A percentile compares a stretch with the other conserved stretches of the same genome.
Conservation (phyloP, 2,113 vertebrate species). For the Eulemur rufifrons region DNA sequence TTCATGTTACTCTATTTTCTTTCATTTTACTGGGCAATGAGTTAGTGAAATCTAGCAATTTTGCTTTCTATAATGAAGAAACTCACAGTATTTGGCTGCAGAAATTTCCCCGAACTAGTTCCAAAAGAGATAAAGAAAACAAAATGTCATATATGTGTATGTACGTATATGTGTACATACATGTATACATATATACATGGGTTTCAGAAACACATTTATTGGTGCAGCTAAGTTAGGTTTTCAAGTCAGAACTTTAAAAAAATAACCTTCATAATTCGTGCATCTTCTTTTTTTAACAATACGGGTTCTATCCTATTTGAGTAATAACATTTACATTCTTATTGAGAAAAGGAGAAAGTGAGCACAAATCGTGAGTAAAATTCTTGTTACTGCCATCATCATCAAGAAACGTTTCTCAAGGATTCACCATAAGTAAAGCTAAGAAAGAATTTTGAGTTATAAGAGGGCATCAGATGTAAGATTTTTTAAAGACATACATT, state of each 20-base stretch:
- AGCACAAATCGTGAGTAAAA: not conserved
- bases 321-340: not conserved
- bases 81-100: slow-evolving; percentile 29
- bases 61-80: slow-evolving; percentile 38
- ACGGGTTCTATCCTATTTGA: not conserved
- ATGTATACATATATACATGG: not conserved
- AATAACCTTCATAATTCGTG: not conserved
- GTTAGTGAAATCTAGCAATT: slow-evolving; percentile 38
- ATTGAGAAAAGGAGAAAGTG: not conserved
- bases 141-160: not conserved
- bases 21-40: slow-evolving; percentile 13
- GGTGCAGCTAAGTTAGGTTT: not conserved
- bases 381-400: not conserved
- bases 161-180: not conserved
- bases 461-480: not conserved
- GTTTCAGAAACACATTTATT: slow-evolving; percentile 26
- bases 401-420: not conserved
- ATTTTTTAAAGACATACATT: not conserved
- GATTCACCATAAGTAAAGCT: not conserved
- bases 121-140: slow-evolving; percentile 6
- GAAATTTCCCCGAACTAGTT: slow-evolving; percentile 57
- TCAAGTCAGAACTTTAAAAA: not conserved
- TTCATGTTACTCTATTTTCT: slow-evolving; percentile 30
- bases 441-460: not conserved
- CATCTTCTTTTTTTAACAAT: not conserved